Base-by-base conservation (phyloP, 2,888 invertebrate species). In the Agriopis leucophaearia region DNA sequence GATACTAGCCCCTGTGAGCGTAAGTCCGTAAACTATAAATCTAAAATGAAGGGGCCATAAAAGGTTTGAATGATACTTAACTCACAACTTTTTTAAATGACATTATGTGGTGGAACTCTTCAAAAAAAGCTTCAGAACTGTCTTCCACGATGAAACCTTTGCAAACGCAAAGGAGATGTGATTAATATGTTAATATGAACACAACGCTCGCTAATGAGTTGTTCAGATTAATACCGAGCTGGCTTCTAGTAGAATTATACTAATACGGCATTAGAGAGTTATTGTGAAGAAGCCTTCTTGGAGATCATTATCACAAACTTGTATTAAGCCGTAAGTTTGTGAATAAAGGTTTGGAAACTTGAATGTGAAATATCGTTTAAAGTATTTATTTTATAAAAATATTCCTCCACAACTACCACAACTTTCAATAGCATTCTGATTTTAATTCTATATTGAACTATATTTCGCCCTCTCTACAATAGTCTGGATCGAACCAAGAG, bases 201-300 rank as follows among this genome's bases (percentile, higher is more conserved):
- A 83, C 79, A 85, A 83, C 82, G 79, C 81, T 76, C 76, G 69
- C 83, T 89, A 90, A 90, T 90, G 88, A 90, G 85, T 82, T 80
- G 80, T 83, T 73, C 78, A 82, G 81, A 81, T 80, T 80, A 81
- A 81, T 74, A 78, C 73, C 61, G 62, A 74, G 74, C 66, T 74
- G 64, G 63, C 68, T 64, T 57, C 64, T 64, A 61, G 51, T 64
- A 68, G 71, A 73, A 74, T 75, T 73, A 77, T 38, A 60, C 45
- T 60, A 69, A 63, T 51, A 58, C 18, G 36, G 40, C 55, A 71
- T 74, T 68, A 74, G 71, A 64, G 73, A 66, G 68, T 64, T 58
- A 58, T 54, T 35, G 40, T 60, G 36, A 52, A 40, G 35, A 16
- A 1, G 50, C 16, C 36, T 51, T 45, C 50, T 50, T 60, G 59